phyloP scores from a whole-genome alignment of 2,888 invertebrate species.

The Myopa testacea region DNA sequence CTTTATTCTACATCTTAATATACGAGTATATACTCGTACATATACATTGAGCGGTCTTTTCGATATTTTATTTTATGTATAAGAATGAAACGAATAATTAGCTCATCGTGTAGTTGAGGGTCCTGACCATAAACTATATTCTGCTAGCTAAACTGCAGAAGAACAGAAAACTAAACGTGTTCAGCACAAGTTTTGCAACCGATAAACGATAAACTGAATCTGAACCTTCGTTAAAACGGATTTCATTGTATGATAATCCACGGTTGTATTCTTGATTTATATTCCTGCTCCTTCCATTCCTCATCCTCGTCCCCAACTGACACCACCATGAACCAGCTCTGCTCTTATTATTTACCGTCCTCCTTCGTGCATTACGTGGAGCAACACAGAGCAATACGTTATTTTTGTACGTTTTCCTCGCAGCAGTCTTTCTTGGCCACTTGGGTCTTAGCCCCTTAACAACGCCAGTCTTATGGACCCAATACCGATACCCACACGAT shows the following conservation, averaged over 20 bases:
- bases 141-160: too few relatives aligned
- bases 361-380: conserved; percentile 23
- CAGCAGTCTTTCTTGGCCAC: not conserved
- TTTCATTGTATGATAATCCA: conserved; percentile 4
- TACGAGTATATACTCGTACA: too few relatives aligned
- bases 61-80: too few relatives aligned
- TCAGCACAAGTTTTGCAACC: too few relatives aligned
- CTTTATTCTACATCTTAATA: too few relatives aligned
- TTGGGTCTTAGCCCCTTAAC: not conserved
- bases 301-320: not conserved
- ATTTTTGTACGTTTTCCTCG: not conserved
- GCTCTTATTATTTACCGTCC: conserved; percentile 26
- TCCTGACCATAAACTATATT: too few relatives aligned
- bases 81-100: too few relatives aligned
- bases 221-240: conserved; percentile 15
- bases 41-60: too few relatives aligned
- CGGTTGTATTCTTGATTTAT: not conserved
- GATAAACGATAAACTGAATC: not conserved
- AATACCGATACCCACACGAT: conserved; percentile 42
- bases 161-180: too few relatives aligned
- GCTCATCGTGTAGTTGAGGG: too few relatives aligned
- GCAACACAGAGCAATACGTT: conserved; percentile 9
- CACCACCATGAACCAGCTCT: not conserved
- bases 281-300: not conserved
- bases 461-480: not conserved